These are phyloP conservation scores for Cirrhinus mrigala DNA, from an alignment of 2,797 vertebrate species.

Conservation along the genomic window DNA sequence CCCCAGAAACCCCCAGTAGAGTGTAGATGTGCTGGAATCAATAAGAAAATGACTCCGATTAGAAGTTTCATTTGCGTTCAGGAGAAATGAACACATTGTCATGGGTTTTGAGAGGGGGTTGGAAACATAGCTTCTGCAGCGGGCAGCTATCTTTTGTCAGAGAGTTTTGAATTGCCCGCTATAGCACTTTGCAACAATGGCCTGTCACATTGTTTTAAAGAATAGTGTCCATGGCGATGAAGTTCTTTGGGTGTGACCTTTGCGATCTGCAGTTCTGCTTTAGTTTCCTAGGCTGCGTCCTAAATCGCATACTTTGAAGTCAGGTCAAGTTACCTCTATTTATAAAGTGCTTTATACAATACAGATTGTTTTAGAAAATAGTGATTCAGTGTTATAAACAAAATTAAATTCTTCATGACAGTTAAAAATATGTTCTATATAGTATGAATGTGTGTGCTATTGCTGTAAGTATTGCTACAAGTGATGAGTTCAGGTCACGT, in stretches of 20 bases:
- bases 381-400: not conserved
- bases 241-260: slow-evolving; percentile 72
- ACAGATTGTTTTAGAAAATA: not conserved
- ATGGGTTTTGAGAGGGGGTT: slow-evolving; percentile 9
- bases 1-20: slow-evolving; percentile 32
- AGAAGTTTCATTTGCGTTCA: slow-evolving; percentile 21
- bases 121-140: slow-evolving; percentile 29
- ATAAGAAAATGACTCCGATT: slow-evolving; percentile 32
- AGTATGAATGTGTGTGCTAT: not conserved
- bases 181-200: slow-evolving; percentile 54
- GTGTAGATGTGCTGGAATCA: slow-evolving; percentile 41
- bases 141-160: slow-evolving; percentile 50
- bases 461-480: too few species aligned
- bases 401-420: not conserved
- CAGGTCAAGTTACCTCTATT: not conserved
- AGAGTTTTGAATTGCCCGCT: slow-evolving; percentile 53
- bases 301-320: not conserved
- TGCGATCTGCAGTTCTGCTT: not conserved
- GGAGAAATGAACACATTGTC: slow-evolving; percentile 51
- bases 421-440: not conserved
- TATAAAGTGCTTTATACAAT: not conserved
- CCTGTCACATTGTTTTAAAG: slow-evolving; percentile 64
- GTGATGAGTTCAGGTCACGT: too few species aligned
- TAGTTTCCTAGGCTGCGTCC: not conserved
- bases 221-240: slow-evolving; percentile 74